phyloP scores from a whole-genome alignment of 1,140 invertebrate species.

The Zaprionus lachaisei region DNA sequence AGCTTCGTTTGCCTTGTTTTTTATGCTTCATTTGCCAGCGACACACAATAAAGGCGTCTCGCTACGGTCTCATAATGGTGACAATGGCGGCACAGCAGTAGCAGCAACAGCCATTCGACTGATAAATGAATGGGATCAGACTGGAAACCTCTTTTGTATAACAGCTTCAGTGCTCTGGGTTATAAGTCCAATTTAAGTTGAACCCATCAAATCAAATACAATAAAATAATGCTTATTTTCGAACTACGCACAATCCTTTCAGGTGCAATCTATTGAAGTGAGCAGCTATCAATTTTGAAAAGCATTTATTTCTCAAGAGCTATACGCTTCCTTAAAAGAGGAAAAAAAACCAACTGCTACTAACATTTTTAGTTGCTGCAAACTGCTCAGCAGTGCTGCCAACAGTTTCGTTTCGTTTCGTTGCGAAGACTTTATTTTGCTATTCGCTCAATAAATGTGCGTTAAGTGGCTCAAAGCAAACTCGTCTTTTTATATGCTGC shows the following conservation, averaged over 20 bases:
- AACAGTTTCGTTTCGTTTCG: not conserved
- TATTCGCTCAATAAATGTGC: conserved; percentile 65
- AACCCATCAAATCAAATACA: not conserved
- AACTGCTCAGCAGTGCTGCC: not conserved
- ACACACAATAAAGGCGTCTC: conserved; percentile 64
- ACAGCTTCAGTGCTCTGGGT: not conserved
- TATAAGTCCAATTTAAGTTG: not conserved
- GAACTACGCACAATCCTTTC: not conserved
- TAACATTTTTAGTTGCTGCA: conserved; percentile 5
- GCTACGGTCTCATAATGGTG: conserved; percentile 55
- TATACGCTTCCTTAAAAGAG: conserved; percentile 6
- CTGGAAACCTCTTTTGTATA: not conserved
- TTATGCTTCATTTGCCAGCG: conserved; percentile 61
- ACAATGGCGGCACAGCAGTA: conserved; percentile 32
- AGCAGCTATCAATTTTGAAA: not conserved
- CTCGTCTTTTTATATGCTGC: conserved; percentile 60
- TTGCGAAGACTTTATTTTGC: conserved; percentile 34
- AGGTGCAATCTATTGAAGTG: not conserved
- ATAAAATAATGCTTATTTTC: not conserved
- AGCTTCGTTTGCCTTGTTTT: conserved; percentile 49
- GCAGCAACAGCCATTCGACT: conserved; percentile 1
- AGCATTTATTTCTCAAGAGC: not conserved
- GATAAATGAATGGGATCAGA: conserved; percentile 30
- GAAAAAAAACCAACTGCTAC: not conserved
- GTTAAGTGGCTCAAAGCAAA: conserved; percentile 39